Base-by-base conservation (phyloP, 2,888 invertebrate genomes). In the Clistopyga incitator region DNA sequence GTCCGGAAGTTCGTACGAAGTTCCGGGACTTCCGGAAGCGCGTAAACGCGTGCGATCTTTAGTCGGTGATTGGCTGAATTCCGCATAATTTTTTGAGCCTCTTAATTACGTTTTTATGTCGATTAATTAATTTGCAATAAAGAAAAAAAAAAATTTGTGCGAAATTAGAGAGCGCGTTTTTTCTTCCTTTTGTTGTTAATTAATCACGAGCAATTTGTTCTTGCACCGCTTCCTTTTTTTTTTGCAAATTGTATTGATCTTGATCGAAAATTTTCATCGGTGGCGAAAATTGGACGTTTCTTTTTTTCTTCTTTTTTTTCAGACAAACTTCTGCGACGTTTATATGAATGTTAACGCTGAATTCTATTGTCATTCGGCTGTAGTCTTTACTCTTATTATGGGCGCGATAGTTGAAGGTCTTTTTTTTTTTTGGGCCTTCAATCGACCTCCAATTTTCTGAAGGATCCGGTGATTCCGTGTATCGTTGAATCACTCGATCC, bases 401-500 rank as follows among this genome's bases (percentile, higher is more conserved):
- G 18, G 4, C 61, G 10, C 50, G 38, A 23, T 47, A 18, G 6
- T 74, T 45, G 25, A 70, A 75, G 50, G 45, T 20, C 18, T 54
- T 4, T 8, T 20, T 2, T 6, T 25, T 13, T 25, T 18, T 20
- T 1, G 13, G 18, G 13, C 50, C 15, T 88, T 94, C 93, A 97
- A 93, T 97, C 97, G 47, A 97, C 96, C 94, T 97, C 96, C 72
- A 97, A 94, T 93, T 97, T 97, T 85, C 97, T 94, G 92, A 97
- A 97, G 90, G 96, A 97, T 72, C 97, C 97, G 3, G 95, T 96
- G 42, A 97, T 94, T 1, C 96, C 96, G 87, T 95, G 94, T 85
- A 92, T 91, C 70, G 95, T 91, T 38, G 96, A 95, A 90, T 96
- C 96, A 50, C 84, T 88, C 54, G 90, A 89, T 6, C 95, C 95